Evolutionary conservation across 2,797 vertebrate genomes (phyloP).

Genomic region (Sorex maritimensis): DNA sequence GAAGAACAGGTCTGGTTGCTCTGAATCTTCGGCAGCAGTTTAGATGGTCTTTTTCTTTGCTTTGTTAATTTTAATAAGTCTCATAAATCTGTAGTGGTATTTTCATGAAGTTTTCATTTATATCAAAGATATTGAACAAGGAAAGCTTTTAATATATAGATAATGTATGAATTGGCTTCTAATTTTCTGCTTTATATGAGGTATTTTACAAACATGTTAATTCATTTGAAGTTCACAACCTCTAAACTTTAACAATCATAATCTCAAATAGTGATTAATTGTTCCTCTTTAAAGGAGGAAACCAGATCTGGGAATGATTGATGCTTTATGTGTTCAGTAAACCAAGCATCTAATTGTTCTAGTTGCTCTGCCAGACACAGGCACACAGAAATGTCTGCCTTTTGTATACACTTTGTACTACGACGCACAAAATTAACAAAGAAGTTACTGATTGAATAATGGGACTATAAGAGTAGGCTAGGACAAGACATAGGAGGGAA

Average conservation of each 20-base stretch:
- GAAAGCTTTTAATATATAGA: conserved; percentile 31
- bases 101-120: conserved; percentile 49
- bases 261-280: conserved; percentile 24
- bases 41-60: neutral
- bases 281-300: conserved; percentile 56
- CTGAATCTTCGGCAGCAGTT: neutral
- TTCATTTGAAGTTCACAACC: conserved; percentile 37
- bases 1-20: neutral
- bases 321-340: conserved; percentile 33
- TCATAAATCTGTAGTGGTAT: conserved; percentile 34
- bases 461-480: neutral
- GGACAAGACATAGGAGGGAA: neutral
- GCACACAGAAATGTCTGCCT: neutral
- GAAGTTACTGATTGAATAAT: neutral
- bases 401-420: neutral
- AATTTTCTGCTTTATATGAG: neutral
- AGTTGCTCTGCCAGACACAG: conserved; percentile 12
- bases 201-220: conserved; percentile 44
- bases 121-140: conserved; percentile 32
- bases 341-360: neutral
- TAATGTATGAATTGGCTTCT: conserved; percentile 37
- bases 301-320: conserved; percentile 10
- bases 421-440: conserved; percentile 31
- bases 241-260: neutral
- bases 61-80: conserved; percentile 6